A percentile compares a stretch with the other conserved stretches of the same genome.
Evolutionary conservation across 2,113 vertebrate species (phyloP).

Genomic region (Serilophus lunatus): DNA sequence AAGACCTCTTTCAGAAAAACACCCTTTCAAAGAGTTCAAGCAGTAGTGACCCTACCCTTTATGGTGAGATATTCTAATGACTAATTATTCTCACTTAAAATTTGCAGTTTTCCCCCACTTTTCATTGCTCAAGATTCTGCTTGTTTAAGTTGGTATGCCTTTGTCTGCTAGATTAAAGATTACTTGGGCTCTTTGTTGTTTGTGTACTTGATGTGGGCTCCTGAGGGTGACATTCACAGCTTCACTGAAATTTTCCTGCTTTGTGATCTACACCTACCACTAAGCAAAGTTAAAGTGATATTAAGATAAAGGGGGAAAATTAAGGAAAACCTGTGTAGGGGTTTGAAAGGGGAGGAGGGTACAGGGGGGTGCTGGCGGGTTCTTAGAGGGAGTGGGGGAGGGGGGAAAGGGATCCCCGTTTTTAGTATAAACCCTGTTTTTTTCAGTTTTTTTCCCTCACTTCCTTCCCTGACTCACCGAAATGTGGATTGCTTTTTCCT

Average conservation of each 20-base stretch:
- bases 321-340: neutral
- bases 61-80: neutral
- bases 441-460: too few relatives aligned
- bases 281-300: neutral
- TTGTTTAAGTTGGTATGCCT: neutral
- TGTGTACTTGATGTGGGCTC: neutral
- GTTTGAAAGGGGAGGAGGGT: too few relatives aligned
- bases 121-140: neutral
- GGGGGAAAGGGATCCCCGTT: too few relatives aligned
- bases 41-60: neutral
- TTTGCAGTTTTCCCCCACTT: neutral
- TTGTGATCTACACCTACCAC: neutral
- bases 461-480: too few relatives aligned
- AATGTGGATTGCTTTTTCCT: too few relatives aligned
- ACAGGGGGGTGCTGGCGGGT: too few relatives aligned
- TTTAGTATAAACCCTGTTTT: too few relatives aligned
- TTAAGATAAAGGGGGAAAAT: neutral
- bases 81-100: neutral
- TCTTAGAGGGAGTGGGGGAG: too few relatives aligned
- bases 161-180: constrained; percentile 3
- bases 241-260: neutral
- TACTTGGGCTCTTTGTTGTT: neutral
- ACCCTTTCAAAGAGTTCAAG: neutral
- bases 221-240: neutral
- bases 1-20: neutral